These are phyloP conservation scores for Lagopus leucura DNA, from an alignment of 2,113 vertebrate species.

Conservation along the genomic window DNA sequence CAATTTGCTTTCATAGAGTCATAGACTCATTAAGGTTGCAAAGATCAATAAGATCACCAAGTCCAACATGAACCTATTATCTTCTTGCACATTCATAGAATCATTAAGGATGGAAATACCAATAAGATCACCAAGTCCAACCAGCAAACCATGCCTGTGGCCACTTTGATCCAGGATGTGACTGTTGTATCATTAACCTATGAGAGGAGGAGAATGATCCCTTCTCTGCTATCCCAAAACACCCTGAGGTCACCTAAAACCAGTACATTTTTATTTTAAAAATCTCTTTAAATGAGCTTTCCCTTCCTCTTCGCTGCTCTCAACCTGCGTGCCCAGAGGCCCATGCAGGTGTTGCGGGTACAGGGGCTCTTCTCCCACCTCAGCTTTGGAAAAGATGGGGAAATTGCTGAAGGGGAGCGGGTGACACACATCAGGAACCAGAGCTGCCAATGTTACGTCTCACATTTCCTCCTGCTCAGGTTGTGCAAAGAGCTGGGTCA, in stretches of 20 bases:
- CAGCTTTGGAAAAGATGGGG: conserved; percentile 74
- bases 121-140: too few species aligned
- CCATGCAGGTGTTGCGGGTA: conserved; percentile 50
- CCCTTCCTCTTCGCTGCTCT: conserved; percentile 55
- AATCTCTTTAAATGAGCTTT: not conserved
- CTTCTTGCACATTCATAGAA: too few species aligned
- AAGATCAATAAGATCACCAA: too few species aligned
- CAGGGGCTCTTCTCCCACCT: conserved; percentile 34
- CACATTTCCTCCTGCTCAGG: conserved; percentile 63
- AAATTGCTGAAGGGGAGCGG: conserved; percentile 48
- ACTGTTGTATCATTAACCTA: conserved; percentile 50
- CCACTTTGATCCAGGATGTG: not conserved
- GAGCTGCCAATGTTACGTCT: conserved; percentile 71
- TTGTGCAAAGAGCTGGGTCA: conserved; percentile 48
- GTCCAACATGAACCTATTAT: too few species aligned
- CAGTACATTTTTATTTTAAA: conserved; percentile 59
- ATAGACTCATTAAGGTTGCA: too few species aligned
- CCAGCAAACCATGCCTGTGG: too few species aligned
- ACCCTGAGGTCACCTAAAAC: conserved; percentile 74
- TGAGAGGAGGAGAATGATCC: not conserved
- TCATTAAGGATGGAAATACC: too few species aligned
- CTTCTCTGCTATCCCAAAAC: not conserved
- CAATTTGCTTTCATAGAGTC: not conserved
- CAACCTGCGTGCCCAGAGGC: conserved; percentile 75
- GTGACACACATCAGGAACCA: conserved; percentile 53